Percentiles rank a stretch among this genome's conserved stretches.
Evolutionary conservation across 1,140 invertebrate species (phyloP).

Genomic region (Bombyx mandarina): DNA sequence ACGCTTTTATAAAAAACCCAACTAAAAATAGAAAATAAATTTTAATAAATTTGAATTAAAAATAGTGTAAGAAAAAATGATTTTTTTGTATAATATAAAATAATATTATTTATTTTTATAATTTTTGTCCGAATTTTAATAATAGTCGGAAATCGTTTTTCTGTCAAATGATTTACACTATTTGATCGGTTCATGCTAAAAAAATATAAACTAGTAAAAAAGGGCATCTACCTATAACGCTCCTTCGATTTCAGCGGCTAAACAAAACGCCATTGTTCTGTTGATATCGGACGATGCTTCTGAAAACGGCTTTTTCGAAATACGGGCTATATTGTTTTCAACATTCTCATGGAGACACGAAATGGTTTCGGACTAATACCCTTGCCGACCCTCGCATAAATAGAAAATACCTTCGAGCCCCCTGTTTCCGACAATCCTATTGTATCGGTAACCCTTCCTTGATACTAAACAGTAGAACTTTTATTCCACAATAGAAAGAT

Average conservation of each 20-base stretch:
- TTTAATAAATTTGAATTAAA: too few relatives aligned
- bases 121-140: too few relatives aligned
- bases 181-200: too few relatives aligned
- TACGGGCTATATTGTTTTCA: slow-evolving; percentile 54
- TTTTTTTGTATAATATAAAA: too few relatives aligned
- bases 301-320: slow-evolving; percentile 35
- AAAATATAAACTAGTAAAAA: neutral
- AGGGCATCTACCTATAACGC: neutral
- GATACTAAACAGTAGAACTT: slow-evolving; percentile 30
- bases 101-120: too few relatives aligned
- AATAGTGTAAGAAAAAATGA: too few relatives aligned
- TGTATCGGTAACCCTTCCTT: slow-evolving; percentile 52
- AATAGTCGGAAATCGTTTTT: too few relatives aligned
- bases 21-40: too few relatives aligned
- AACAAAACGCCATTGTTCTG: slow-evolving; percentile 10
- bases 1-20: too few relatives aligned
- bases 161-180: too few relatives aligned
- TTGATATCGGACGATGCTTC: slow-evolving; percentile 18
- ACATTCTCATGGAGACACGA: slow-evolving; percentile 47
- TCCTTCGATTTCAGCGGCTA: neutral
- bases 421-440: slow-evolving; percentile 44
- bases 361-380: slow-evolving; percentile 60
- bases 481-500: slow-evolving; percentile 36
- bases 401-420: slow-evolving; percentile 46
- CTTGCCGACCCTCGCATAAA: slow-evolving; percentile 43